Percentiles rank a stretch among this genome's conserved stretches.
phyloP scores from a whole-genome alignment of 1,140 invertebrate genomes.

The Bombus huntii region DNA sequence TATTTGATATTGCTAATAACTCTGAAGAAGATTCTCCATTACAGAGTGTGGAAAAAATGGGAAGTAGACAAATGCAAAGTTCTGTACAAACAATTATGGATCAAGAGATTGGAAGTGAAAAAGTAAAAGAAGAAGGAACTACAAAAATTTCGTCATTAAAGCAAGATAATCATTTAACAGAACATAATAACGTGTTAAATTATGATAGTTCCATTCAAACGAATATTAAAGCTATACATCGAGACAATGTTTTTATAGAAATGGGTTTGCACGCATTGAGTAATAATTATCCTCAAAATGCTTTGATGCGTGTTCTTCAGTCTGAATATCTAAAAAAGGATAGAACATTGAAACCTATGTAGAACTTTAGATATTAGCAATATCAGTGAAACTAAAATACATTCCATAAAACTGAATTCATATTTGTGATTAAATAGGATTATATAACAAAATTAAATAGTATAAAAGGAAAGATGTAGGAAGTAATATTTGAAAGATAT shows the following conservation, averaged over 20 bases:
- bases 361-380: slow-evolving; percentile 7
- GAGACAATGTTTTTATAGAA: slow-evolving; percentile 53
- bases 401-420: background rate
- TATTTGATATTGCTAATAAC: slow-evolving; percentile 35
- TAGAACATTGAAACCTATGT: slow-evolving; percentile 49
- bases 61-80: background rate
- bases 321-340: slow-evolving; percentile 66
- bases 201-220: slow-evolving; percentile 25
- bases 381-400: background rate
- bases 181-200: slow-evolving; percentile 3
- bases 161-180: background rate
- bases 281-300: slow-evolving; percentile 32
- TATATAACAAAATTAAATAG: background rate
- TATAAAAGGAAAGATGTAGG: background rate
- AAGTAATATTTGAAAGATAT: background rate
- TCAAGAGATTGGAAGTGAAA: background rate
- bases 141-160: background rate
- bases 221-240: background rate
- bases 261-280: slow-evolving; percentile 42
- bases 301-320: slow-evolving; percentile 49
- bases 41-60: background rate
- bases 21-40: background rate
- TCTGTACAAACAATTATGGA: background rate
- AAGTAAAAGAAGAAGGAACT: background rate
- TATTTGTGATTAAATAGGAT: background rate